phyloP scores from a whole-genome alignment of 2,113 vertebrate genomes.

The Hyaena hyaena region DNA sequence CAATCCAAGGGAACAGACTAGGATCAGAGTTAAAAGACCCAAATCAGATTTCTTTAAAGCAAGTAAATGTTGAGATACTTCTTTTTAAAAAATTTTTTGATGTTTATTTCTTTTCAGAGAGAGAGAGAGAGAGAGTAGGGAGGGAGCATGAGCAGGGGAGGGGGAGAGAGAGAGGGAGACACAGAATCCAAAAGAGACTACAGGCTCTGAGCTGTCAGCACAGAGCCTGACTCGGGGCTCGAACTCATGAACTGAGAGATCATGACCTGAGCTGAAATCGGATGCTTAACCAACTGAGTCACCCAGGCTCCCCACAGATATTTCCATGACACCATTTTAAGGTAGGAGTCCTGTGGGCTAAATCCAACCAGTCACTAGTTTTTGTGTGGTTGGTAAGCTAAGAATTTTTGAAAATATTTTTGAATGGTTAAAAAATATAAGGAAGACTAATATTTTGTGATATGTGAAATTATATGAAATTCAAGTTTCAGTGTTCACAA shows the following conservation, averaged over 20 bases:
- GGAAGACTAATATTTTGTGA: neutral
- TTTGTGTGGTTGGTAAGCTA: neutral
- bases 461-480: neutral
- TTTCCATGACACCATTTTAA: neutral
- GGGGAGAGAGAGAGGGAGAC: too few species aligned
- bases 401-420: neutral
- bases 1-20: constrained; percentile 45
- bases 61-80: neutral
- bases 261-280: too few species aligned
- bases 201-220: too few species aligned
- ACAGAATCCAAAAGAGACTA: too few species aligned
- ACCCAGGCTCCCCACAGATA: neutral
- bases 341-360: too few species aligned
- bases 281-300: too few species aligned
- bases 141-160: too few species aligned
- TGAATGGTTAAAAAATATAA: neutral
- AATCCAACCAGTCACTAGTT: neutral
- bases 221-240: too few species aligned
- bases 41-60: neutral
- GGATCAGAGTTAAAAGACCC: neutral
- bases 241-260: too few species aligned
- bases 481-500: neutral
- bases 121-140: too few species aligned
- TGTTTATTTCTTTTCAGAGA: too few species aligned
- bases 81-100: too few species aligned